These are phyloP conservation scores for Cydia amplana DNA, from an alignment of 1,140 invertebrate genomes.

Conservation along the genomic window DNA sequence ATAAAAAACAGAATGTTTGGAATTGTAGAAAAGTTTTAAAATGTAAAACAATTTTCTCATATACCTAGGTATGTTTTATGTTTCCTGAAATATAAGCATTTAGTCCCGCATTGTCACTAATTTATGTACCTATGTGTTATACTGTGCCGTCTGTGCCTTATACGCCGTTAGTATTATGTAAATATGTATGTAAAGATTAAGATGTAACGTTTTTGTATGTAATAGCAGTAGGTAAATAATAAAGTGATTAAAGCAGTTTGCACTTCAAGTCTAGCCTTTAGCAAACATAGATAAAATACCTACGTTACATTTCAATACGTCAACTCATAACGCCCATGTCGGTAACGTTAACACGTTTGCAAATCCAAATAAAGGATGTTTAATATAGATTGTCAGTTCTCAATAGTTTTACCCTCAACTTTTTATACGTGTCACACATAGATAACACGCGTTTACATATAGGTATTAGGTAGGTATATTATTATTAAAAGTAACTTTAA, in stretches of 20 bases:
- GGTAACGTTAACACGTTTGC: background rate
- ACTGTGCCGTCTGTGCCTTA: constrained; percentile 6
- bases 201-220: background rate
- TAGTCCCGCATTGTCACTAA: background rate
- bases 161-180: background rate
- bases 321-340: background rate
- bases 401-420: background rate
- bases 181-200: background rate
- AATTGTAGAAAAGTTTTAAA: background rate
- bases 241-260: background rate
- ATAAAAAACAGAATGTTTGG: too few relatives aligned
- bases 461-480: too few relatives aligned
- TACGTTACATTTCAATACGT: background rate
- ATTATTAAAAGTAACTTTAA: too few relatives aligned
- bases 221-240: background rate
- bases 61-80: background rate
- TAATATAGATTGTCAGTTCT: background rate
- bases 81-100: background rate
- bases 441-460: too few relatives aligned
- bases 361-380: background rate
- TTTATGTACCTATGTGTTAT: background rate
- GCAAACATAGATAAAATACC: background rate
- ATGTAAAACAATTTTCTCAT: background rate
- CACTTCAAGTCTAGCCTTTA: background rate
- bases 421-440: too few relatives aligned